Evolutionary conservation across 2,888 invertebrate species (phyloP), one percentile per base, ranked within the genome.

Genomic region (Erebia aethiops): DNA sequence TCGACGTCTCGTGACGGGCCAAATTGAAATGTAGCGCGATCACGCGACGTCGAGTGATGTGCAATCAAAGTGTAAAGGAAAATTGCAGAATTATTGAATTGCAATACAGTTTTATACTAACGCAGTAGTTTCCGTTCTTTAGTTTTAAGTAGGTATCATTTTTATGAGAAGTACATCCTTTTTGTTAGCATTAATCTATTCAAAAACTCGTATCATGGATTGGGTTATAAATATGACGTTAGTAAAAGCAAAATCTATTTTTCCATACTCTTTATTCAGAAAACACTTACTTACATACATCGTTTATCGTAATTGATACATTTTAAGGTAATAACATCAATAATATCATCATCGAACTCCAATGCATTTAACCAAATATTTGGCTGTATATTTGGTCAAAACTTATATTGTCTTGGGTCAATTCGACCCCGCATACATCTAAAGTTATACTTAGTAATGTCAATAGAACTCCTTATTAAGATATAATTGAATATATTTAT

Each of bases 241-340:
- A 46, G 18, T 26, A 14, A 21, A 35, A 58, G 57, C 10, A 16
- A 58, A 58, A 66, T 85, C 80, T 84, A 35, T 84, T 84, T 87
- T 85, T 86, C 87, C 84, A 84, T 90, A 89, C 89, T 90, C 87
- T 88, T 91, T 90, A 83, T 87, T 91, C 84, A 86, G 86, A 86
- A 90, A 92, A 91, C 90, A 90, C 86, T 82, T 85, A 90, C 86
- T 82, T 85, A 85, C 80, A 83, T 74, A 84, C 81, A 83, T 73
- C 46, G 74, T 71, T 72, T 86, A 85, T 84, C 83, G 82, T 82
- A 86, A 82, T 87, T 89, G 89, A 88, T 90, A 91, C 90, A 88
- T 87, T 82, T 83, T 84, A 70, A 70, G 66, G 81, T 84, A 78
- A 83, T 87, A 87, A 84, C 84, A 84, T 81, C 81, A 84, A 82